These are phyloP conservation scores for Saguinus oedipus DNA, from an alignment of 2,797 vertebrate species.

Conservation along the genomic window DNA sequence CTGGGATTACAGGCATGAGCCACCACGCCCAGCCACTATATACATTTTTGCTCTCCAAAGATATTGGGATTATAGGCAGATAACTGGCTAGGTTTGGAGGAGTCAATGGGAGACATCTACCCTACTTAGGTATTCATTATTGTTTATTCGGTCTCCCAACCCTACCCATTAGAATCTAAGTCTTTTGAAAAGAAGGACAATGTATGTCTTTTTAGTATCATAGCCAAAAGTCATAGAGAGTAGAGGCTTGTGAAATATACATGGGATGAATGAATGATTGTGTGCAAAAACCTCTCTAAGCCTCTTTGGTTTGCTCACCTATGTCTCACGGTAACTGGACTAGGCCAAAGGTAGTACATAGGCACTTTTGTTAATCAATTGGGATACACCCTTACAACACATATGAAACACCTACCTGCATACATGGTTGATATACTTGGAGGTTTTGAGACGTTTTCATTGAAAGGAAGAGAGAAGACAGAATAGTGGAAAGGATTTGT, in stretches of 20 bases:
- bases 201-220: background rate
- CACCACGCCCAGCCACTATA: fast-evolving
- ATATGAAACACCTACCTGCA: background rate
- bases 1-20: too few relatives aligned
- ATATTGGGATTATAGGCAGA: background rate
- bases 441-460: background rate
- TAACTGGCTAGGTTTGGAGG: background rate
- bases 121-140: background rate
- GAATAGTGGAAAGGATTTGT: background rate
- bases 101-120: background rate
- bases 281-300: background rate
- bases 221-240: background rate
- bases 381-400: too few relatives aligned
- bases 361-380: background rate
- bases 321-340: background rate
- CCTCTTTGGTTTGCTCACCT: background rate
- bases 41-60: background rate
- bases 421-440: background rate
- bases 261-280: background rate
- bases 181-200: background rate
- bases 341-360: background rate
- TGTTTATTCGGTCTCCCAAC: background rate
- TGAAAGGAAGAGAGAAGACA: background rate
- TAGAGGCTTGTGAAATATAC: background rate
- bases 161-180: background rate